Evolutionary conservation across 2,113 vertebrate genomes (phyloP).

Genomic region (Dipodomys ordii): DNA sequence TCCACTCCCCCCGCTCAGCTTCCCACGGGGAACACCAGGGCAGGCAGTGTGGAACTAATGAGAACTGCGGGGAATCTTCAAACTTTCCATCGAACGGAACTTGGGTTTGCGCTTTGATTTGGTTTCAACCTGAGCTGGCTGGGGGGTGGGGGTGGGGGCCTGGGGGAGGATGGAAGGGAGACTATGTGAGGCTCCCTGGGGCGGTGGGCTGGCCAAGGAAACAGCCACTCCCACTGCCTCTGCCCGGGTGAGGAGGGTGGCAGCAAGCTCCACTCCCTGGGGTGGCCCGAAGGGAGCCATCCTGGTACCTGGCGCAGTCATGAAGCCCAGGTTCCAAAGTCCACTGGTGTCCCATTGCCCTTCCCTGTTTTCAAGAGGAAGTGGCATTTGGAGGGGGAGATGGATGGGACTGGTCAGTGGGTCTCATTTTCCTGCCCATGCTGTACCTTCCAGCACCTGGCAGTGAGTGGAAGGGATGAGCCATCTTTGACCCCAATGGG

Average conservation of each 20-base stretch:
- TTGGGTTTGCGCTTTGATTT: slow-evolving; percentile 75
- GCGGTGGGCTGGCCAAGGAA: background rate
- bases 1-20: background rate
- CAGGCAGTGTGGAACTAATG: slow-evolving; percentile 34
- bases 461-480: slow-evolving; percentile 43
- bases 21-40: slow-evolving; percentile 22
- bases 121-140: slow-evolving; percentile 65
- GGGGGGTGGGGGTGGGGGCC: slow-evolving; percentile 33
- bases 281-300: background rate
- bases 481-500: slow-evolving; percentile 76
- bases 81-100: slow-evolving; percentile 75
- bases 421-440: background rate
- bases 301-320: background rate
- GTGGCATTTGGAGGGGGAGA: background rate
- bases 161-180: background rate
- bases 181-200: background rate
- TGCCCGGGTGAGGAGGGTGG: slow-evolving; percentile 21
- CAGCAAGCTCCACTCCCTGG: background rate
- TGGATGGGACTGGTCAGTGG: background rate
- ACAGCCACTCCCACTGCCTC: background rate
- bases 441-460: background rate
- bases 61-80: slow-evolving; percentile 58
- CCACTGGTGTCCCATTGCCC: slow-evolving; percentile 72
- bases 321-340: slow-evolving; percentile 71
- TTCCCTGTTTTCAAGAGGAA: slow-evolving; percentile 84